These are phyloP conservation scores for Conistra vaccinii DNA, from an alignment of 2,888 invertebrate species.

Conservation along the genomic window DNA sequence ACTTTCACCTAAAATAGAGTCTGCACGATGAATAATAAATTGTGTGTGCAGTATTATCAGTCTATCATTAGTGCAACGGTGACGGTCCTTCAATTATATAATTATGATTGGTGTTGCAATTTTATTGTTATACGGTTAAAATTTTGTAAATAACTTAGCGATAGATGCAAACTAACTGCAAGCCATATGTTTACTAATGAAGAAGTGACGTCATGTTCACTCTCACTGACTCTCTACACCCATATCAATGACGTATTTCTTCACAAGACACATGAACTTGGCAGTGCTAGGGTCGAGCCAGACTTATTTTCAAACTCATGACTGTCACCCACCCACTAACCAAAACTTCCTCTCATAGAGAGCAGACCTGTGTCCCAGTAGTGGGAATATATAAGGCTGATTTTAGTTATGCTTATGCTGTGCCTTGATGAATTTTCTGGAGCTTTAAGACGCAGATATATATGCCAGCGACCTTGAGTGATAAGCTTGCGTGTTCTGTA, in stretches of 20 bases:
- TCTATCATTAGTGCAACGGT: conserved; percentile 1
- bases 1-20: conserved; percentile 30
- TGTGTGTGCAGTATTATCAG: conserved; percentile 30
- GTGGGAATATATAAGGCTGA: neutral
- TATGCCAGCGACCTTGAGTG: too few relatives aligned
- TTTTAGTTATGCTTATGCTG: neutral
- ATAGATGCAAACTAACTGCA: neutral
- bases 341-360: neutral
- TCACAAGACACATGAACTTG: neutral
- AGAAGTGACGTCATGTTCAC: too few relatives aligned
- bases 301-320: neutral
- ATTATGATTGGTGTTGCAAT: conserved; percentile 12
- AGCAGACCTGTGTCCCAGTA: neutral
- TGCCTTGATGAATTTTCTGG: neutral
- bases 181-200: neutral
- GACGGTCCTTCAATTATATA: conserved; percentile 25
- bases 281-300: too few relatives aligned
- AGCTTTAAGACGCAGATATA: neutral
- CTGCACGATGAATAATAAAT: conserved; percentile 38
- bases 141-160: neutral
- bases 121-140: neutral
- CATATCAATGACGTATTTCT: neutral
- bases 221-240: neutral
- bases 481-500: too few relatives aligned
- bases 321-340: neutral